Evolutionary conservation across 2,888 invertebrate genomes (phyloP), one percentile per base, ranked within the genome.

Genomic region (Yponomeuta cagnagella): DNA sequence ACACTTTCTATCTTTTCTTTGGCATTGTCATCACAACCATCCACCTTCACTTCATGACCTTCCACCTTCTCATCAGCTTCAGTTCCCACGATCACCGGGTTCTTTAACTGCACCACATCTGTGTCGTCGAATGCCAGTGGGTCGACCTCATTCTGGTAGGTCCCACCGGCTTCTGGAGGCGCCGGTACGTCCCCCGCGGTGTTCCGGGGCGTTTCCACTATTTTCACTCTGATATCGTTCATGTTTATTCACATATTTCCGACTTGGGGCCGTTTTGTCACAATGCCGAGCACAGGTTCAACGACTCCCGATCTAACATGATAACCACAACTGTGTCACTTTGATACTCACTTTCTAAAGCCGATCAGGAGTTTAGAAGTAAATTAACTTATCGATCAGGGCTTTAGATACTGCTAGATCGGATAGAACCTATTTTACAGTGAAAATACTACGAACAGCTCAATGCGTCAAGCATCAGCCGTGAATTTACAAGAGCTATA

Each of bases 171-270:
- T 72, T 80, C 77, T 74, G 85, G 83, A 31, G 58, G 10, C 23
- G 30, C 70, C 10, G 64, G 65, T 33, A 58, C 69, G 37, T 65
- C 64, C 15, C 65, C 65, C 37, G 48, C 65, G 37, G 23, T 9
- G 15, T 23, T 43, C 12, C 37, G 64, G 23, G 33, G 65, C 10
- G 65, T 10, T 65, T 70, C 65, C 80, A 85, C 87, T 86, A 85
- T 84, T 86, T 90, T 90, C 78, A 88, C 84, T 79, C 84, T 88
- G 87, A 87, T 87, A 89, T 90, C 90, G 85, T 91, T 91, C 91
- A 92, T 92, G 90, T 90, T 92, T 91, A 91, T 90, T 90, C 90
- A 91, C 91, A 92, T 92, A 89, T 87, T 92, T 91, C 82, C 85
- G 84, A 86, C 79, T 82, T 84, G 82, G 83, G 85, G 82, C 87